Evolutionary conservation across 2,888 invertebrate genomes (phyloP), one percentile per base, ranked within the genome.

Genomic region (Oscheius sp.): DNA sequence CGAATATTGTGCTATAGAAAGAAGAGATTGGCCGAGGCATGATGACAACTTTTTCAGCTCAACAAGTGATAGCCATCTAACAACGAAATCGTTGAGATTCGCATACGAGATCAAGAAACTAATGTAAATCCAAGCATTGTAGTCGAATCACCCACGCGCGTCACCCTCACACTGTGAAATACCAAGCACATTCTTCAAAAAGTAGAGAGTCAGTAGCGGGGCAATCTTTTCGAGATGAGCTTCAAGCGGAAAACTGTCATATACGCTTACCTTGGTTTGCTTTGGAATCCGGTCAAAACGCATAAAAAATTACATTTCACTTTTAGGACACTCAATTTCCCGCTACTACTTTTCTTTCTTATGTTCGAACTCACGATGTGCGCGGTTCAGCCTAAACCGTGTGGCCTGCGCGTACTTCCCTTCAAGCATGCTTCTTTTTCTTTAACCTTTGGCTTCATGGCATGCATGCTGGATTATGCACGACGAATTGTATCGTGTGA

Each of bases 21-120:
- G 48, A 50, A 4, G n/a, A 29, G 21, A n/a, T 35, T 33, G 63
- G 48, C 47, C 10, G 48, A 63, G 63, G 63, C 63, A 63, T 63
- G 63, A 63, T 48, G 63, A 70, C 60, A 33, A 70, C 32, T 48
- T 82, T 21, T 84, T 78, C 82, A 84, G 84, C 76, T 84, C 84
- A 74, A 78, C 81, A 50, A 79, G 79, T 76, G 84, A 84, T 80
- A 82, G 78, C 74, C 82, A 84, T 74, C 77, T 84, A 74, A 81
- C 78, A 74, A 76, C 82, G 68, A 82, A 80, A 81, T 79, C 81
- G n/a, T 77, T 82, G 93, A 96, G 96, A 93, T 95, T 96, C 92
- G 96, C 96, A 93, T 96, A 96, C 93, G 96, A 96, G 95, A 96
- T 96, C 93, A 96, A 96, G 94, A 96, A 96, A 93, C 95, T 96